A percentile compares a stretch with the other conserved stretches of the same genome.
Evolutionary conservation across 2,797 vertebrate genomes (phyloP).

Genomic region (Furcifer pardalis): DNA sequence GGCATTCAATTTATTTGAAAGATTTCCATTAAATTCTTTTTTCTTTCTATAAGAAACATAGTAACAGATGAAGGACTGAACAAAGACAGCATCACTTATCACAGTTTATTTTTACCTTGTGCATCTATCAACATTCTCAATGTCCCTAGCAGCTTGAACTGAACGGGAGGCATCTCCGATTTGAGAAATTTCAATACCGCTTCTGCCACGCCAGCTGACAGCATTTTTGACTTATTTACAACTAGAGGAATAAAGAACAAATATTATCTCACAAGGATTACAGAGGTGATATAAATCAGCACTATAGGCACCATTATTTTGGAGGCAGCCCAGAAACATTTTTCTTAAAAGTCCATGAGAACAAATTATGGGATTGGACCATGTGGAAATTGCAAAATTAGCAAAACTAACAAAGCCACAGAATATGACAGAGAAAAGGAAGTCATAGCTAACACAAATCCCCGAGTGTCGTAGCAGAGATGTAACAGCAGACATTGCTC

Average conservation of each 20-base stretch:
- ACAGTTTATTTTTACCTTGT: slow-evolving; percentile 86
- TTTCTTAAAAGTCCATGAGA: slow-evolving; percentile 18
- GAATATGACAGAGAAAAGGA: neutral
- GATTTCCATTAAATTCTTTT: slow-evolving; percentile 36
- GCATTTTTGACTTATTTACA: slow-evolving; percentile 98
- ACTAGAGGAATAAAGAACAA: slow-evolving; percentile 80
- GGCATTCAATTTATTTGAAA: slow-evolving; percentile 48
- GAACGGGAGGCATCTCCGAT: slow-evolving; percentile 98
- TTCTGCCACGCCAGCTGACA: slow-evolving; percentile 91
- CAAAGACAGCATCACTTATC: slow-evolving; percentile 59
- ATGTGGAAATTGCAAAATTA: neutral
- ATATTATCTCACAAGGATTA: slow-evolving; percentile 41
- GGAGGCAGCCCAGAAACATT: slow-evolving; percentile 20
- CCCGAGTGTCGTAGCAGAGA: neutral
- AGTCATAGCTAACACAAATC: neutral
- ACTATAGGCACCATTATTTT: slow-evolving; percentile 27
- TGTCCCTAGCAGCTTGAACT: slow-evolving; percentile 97
- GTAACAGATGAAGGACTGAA: slow-evolving; percentile 49
- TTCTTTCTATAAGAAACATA: slow-evolving; percentile 50
- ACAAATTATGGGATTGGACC: slow-evolving; percentile 29
- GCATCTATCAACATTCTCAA: slow-evolving; percentile 98
- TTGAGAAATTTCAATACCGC: slow-evolving; percentile 94
- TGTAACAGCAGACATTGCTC: slow-evolving; percentile 5
- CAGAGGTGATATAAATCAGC: slow-evolving; percentile 37
- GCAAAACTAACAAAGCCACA: neutral